A percentile compares a stretch with the other conserved stretches of the same genome.
phyloP scores from a whole-genome alignment of 1,140 invertebrate genomes.

The Drosophila baimaii region DNA sequence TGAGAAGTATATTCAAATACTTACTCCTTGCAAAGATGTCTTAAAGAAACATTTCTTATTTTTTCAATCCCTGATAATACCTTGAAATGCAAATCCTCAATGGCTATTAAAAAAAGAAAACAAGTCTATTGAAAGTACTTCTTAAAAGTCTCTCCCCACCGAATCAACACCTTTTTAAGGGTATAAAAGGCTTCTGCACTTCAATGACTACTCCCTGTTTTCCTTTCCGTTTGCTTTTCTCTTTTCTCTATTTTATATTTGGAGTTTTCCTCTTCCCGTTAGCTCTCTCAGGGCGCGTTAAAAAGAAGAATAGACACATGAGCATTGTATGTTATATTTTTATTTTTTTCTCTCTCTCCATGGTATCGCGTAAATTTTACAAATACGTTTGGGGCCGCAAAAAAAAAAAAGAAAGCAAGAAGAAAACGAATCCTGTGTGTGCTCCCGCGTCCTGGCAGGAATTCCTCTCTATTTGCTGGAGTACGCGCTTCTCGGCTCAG shows the following conservation, averaged over 20 bases:
- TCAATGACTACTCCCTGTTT: conserved; percentile 38
- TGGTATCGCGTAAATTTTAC: conserved; percentile 69
- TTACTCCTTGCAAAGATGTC: too few species aligned
- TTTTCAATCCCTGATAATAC: neutral
- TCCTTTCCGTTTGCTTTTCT: conserved; percentile 29
- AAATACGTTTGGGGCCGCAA: conserved; percentile 64
- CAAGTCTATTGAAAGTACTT: neutral
- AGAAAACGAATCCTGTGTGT: conserved; percentile 18
- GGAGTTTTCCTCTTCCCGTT: conserved; percentile 14
- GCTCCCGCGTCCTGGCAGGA: conserved; percentile 22
- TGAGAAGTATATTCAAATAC: neutral
- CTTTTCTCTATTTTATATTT: conserved; percentile 32
- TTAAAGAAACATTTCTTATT: neutral
- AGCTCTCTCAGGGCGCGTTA: conserved; percentile 41
- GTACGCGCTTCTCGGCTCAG: conserved; percentile 34
- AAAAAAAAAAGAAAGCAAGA: neutral
- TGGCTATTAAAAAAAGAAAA: neutral
- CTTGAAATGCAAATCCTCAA: neutral
- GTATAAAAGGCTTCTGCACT: conserved; percentile 44
- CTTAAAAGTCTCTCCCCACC: neutral
- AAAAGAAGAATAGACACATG: conserved; percentile 62
- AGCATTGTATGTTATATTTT: conserved; percentile 60
- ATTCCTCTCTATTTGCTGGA: conserved; percentile 50
- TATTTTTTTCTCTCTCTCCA: conserved; percentile 29
- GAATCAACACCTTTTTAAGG: conserved; percentile 30